Evolutionary conservation across 92 coral and sea anemone species (phyloP).

Genomic region (Chrysogorgia sp.): DNA sequence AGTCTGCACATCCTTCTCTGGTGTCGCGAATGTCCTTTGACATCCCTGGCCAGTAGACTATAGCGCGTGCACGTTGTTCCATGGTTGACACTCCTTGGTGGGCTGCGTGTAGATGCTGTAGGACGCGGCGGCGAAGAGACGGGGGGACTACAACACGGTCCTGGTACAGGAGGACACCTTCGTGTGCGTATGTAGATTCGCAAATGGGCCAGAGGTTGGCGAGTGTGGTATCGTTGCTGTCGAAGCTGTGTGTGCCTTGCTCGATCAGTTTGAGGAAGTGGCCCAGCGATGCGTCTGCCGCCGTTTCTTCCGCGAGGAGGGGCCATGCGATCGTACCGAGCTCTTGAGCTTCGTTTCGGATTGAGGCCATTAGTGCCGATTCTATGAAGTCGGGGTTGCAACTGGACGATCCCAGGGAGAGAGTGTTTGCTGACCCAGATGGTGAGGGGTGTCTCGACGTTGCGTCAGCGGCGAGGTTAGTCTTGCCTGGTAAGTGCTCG

Average conservation of each 20-base stretch:
- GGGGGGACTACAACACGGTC: slow-evolving; percentile 64
- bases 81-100: slow-evolving; percentile 64
- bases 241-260: slow-evolving; percentile 41
- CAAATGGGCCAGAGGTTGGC: slow-evolving; percentile 58
- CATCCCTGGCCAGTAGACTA: slow-evolving; percentile 45
- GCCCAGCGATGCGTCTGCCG: slow-evolving; percentile 45
- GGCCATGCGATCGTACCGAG: slow-evolving; percentile 37
- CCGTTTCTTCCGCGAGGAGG: slow-evolving; percentile 60
- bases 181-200: slow-evolving; percentile 58
- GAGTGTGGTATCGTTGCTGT: slow-evolving; percentile 40
- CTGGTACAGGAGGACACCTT: slow-evolving; percentile 63
- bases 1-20: slow-evolving; percentile 51
- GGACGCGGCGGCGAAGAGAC: slow-evolving; percentile 54
- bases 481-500: slow-evolving; percentile 67
- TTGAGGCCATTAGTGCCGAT: slow-evolving; percentile 57
- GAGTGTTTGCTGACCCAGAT: slow-evolving; percentile 50
- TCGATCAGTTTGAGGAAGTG: slow-evolving; percentile 53
- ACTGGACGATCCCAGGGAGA: slow-evolving; percentile 54
- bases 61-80: slow-evolving; percentile 58
- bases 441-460: slow-evolving; percentile 70
- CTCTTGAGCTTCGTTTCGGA: slow-evolving; percentile 57
- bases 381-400: slow-evolving; percentile 57
- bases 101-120: slow-evolving; percentile 70
- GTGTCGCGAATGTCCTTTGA: slow-evolving; percentile 51
- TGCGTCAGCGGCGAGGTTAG: no score